Percentiles rank a stretch among this genome's conserved stretches.
phyloP scores from a whole-genome alignment of 2,797 vertebrate genomes.

The Streptopelia turtur region DNA sequence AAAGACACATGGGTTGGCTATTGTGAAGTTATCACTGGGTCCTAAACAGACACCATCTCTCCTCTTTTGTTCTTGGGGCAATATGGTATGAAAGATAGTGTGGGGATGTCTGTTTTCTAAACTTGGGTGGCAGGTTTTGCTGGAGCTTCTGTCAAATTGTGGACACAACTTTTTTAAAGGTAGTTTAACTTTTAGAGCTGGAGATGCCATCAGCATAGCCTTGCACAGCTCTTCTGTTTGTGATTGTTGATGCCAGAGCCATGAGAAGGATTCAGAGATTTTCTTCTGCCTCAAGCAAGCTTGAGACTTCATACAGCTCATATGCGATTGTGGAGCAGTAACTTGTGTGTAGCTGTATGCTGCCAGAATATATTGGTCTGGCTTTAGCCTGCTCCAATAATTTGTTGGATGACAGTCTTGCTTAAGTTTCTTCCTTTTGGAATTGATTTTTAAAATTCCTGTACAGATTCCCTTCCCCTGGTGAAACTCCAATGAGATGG shows the following conservation, averaged over 20 bases:
- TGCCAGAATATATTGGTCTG: background rate
- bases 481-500: background rate
- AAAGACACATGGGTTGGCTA: background rate
- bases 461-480: background rate
- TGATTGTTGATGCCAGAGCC: background rate
- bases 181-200: background rate
- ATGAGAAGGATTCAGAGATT: background rate
- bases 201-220: background rate
- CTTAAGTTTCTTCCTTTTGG: background rate
- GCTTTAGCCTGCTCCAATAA: background rate
- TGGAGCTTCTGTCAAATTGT: background rate
- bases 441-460: background rate
- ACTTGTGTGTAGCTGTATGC: background rate
- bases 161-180: background rate
- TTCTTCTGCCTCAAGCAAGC: background rate
- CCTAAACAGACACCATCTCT: background rate
- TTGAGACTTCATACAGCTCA: background rate
- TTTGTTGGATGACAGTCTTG: background rate
- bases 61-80: background rate
- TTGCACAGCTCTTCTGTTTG: background rate
- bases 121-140: background rate
- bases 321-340: background rate
- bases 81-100: rapidly evolving
- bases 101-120: background rate
- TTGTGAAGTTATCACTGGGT: rapidly evolving